phyloP scores from a whole-genome alignment of 1,140 invertebrate species.

The Drosophila kepulauana region DNA sequence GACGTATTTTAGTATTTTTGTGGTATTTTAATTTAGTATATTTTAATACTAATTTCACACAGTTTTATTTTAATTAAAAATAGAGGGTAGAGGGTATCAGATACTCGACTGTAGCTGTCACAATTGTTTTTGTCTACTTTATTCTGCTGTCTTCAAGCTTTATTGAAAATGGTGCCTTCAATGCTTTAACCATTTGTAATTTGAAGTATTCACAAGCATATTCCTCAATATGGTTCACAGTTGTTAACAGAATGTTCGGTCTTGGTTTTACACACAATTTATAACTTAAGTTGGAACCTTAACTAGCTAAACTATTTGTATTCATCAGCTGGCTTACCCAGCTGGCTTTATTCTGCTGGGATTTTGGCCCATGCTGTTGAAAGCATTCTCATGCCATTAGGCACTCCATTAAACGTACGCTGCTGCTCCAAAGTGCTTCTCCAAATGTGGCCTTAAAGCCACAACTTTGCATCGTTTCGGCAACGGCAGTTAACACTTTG shows the following conservation, averaged over 20 bases:
- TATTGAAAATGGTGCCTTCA: neutral
- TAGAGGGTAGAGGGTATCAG: no score
- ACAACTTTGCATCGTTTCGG: constrained; percentile 31
- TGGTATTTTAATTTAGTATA: no score
- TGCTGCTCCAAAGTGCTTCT: constrained; percentile 31
- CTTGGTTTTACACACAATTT: neutral
- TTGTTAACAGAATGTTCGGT: constrained; percentile 10
- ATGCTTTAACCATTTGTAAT: neutral
- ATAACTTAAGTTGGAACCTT: constrained; percentile 4
- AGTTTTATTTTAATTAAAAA: no score
- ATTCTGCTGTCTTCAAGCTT: no score
- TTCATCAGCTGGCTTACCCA: constrained; percentile 19
- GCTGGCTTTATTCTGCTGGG: neutral
- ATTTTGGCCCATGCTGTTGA: constrained; percentile 29
- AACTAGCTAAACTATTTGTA: constrained; percentile 29
- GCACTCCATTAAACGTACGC: constrained; percentile 46
- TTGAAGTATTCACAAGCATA: neutral
- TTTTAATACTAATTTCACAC: no score
- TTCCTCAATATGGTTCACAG: neutral
- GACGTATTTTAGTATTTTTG: no score
- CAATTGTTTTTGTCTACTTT: no score
- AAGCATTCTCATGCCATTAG: constrained; percentile 33
- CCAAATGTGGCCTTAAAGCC: constrained; percentile 39
- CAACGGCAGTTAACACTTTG: constrained; percentile 26
- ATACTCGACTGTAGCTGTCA: no score